These are phyloP conservation scores for Aphrophora alni DNA, from an alignment of 2,888 invertebrate species.

Conservation along the genomic window DNA sequence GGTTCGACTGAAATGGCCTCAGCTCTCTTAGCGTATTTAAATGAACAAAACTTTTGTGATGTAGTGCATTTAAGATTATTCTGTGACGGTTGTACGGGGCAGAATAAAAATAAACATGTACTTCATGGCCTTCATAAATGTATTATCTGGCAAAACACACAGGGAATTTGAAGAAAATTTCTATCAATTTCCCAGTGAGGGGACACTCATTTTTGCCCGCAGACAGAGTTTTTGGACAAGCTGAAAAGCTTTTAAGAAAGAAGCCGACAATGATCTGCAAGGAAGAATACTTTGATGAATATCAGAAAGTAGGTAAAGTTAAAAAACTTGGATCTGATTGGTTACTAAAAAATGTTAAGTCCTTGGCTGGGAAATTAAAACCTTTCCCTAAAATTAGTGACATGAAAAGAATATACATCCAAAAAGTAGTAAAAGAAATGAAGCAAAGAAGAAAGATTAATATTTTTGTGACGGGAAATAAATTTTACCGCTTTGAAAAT, in stretches of 20 bases:
- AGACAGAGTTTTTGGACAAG: constrained; percentile 1
- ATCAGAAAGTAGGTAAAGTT: not conserved
- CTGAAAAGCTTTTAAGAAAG: constrained; percentile 6
- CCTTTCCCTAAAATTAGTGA: constrained; percentile 10
- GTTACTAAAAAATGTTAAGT: constrained; percentile 18
- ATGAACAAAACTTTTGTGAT: not conserved
- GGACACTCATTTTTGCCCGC: constrained; percentile 14
- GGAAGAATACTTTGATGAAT: constrained; percentile 11
- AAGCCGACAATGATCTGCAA: not conserved
- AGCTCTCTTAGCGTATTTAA: not conserved
- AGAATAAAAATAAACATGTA: constrained; percentile 17
- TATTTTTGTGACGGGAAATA: constrained; percentile 7
- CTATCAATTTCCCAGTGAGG: constrained; percentile 2
- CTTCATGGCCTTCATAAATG: not conserved
- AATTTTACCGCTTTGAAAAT: constrained; percentile 3
- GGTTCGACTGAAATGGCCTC: constrained; percentile 2
- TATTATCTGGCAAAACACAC: not conserved
- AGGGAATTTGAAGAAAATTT: not conserved
- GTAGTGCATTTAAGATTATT: not conserved
- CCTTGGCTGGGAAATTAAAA: not conserved
- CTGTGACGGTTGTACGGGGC: not conserved
- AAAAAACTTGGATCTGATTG: constrained; percentile 9
- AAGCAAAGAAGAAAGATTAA: not conserved
- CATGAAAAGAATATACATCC: not conserved
- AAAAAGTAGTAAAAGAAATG: not conserved